Percentiles rank a stretch among this genome's conserved stretches.
phyloP scores from a whole-genome alignment of 2,797 vertebrate genomes.

The Coregonus ussuriensis region DNA sequence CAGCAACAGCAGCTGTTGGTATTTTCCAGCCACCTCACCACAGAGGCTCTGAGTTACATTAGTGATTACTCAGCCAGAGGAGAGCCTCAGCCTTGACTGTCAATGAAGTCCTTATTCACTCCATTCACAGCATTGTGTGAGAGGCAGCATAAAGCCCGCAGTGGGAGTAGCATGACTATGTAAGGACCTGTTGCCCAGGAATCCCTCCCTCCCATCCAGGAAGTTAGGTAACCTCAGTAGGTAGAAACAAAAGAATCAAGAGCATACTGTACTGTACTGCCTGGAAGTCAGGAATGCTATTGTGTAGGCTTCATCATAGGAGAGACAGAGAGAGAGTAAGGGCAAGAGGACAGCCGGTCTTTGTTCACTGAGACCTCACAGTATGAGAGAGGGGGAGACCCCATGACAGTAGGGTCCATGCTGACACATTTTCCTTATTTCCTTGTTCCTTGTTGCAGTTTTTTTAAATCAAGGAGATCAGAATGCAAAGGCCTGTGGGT shows the following conservation, averaged over 20 bases:
- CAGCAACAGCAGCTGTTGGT: background rate
- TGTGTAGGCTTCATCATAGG: slow-evolving; percentile 35
- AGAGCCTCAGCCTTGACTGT: background rate
- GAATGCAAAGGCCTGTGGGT: slow-evolving; percentile 35
- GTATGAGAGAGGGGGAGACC: background rate
- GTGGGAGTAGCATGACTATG: background rate
- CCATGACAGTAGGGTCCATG: slow-evolving; percentile 11
- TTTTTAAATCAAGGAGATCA: slow-evolving; percentile 42
- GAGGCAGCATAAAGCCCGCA: slow-evolving; percentile 2
- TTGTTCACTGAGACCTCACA: background rate
- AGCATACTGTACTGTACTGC: slow-evolving; percentile 53
- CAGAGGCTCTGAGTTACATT: background rate
- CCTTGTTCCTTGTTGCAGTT: slow-evolving; percentile 29
- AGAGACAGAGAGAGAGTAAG: background rate
- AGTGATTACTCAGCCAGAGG: background rate
- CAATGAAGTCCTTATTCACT: slow-evolving; percentile 1
- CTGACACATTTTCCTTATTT: slow-evolving; percentile 34
- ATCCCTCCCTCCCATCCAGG: slow-evolving; percentile 34
- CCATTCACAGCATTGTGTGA: slow-evolving; percentile 4
- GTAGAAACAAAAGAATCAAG: slow-evolving; percentile 35
- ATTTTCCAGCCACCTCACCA: background rate
- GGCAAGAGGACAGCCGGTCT: slow-evolving; percentile 3
- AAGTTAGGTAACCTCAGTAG: slow-evolving; percentile 22
- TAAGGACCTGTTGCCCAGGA: slow-evolving; percentile 22
- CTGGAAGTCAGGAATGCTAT: slow-evolving; percentile 29